These are phyloP conservation scores for Penaeus monodon DNA, from an alignment of 2,888 invertebrate genomes.

Conservation along the genomic window DNA sequence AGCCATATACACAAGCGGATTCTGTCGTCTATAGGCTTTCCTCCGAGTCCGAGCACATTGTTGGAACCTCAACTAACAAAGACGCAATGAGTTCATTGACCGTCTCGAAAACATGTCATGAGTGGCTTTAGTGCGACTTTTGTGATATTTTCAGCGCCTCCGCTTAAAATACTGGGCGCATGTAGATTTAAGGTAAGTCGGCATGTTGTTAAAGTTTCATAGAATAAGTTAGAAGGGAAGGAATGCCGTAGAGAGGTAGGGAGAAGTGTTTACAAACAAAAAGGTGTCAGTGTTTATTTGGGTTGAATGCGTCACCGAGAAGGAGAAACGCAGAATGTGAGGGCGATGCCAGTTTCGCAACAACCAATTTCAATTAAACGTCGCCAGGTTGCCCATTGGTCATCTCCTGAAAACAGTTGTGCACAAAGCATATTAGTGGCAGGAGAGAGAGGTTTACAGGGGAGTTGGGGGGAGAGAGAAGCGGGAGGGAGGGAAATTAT, in stretches of 20 bases:
- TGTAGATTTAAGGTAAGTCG: slow-evolving; percentile 65
- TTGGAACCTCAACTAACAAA: slow-evolving; percentile 65
- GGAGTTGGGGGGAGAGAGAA: slow-evolving; percentile 36
- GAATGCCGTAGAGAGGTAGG: not conserved
- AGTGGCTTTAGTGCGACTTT: slow-evolving; percentile 65
- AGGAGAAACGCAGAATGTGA: slow-evolving; percentile 45
- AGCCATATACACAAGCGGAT: not conserved
- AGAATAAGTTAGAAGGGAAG: not conserved
- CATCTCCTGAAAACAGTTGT: not conserved
- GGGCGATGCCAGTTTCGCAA: slow-evolving; percentile 44
- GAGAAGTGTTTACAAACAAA: slow-evolving; percentile 50
- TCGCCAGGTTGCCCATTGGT: not conserved
- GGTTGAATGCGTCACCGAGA: slow-evolving; percentile 52
- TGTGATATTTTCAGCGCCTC: slow-evolving; percentile 64
- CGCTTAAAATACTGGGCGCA: slow-evolving; percentile 65
- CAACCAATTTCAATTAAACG: not conserved
- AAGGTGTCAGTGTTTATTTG: slow-evolving; percentile 54
- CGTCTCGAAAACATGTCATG: slow-evolving; percentile 65
- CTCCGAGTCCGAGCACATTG: slow-evolving; percentile 38
- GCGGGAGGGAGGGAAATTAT: slow-evolving; percentile 58
- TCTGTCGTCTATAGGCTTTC: slow-evolving; percentile 15
- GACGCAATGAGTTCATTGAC: slow-evolving; percentile 66
- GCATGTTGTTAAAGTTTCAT: slow-evolving; percentile 2
- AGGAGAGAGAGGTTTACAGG: not conserved
- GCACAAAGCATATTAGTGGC: not conserved